Base-by-base conservation (phyloP, 2,113 vertebrate genomes). In the Osmerus mordax region DNA sequence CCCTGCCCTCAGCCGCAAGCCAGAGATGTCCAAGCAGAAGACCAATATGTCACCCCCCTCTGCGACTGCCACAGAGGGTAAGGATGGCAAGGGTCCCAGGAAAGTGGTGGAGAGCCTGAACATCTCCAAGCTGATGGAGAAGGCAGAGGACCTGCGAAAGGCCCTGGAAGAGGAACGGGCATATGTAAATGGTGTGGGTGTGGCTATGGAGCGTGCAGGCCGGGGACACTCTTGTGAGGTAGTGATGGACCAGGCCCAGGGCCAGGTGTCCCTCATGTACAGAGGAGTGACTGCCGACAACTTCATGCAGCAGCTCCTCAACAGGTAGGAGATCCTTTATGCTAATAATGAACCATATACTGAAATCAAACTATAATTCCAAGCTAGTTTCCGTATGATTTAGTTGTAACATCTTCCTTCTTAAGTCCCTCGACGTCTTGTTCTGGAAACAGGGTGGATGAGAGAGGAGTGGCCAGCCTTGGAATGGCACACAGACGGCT, bases 261-360 rank as follows among this genome's bases (percentile, higher is more conserved):
- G 87, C n/a, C 90, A 88, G 74, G 83, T 94, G 28, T 87, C 91
- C 0, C 88, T 91, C 6, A 90, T 94, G 89, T 93, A 94, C 86
- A 91, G 92, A 71, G 90, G 90, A 67, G 84, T 91, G 85, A 92
- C 92, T 0, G 91, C 94, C 0, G 93, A 95, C 75, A 94, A 89
- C 84, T 95, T 95, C 83, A 95, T 95, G 94, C 94, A 95, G 80
- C 94, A 95, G 83, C 89, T 95, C 41, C 88, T 95, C 3, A 94
- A 94, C 86, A 90, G 94, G 94, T 95, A 51, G 90, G 85, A 67
- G 16, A 36, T 23, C 59, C 25, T 25, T 69, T 60, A 18, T 28
- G 29, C 32, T n/a, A 65, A 63, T 62, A 51, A 13, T 14, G 4
- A 67, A 4, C 16, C 66, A 70, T 69, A 66, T 21, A 6, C 14